A percentile compares a stretch with the other conserved stretches of the same genome.
Evolutionary conservation across 2,113 vertebrate species (phyloP).

Genomic region (Myocastor coypus): DNA sequence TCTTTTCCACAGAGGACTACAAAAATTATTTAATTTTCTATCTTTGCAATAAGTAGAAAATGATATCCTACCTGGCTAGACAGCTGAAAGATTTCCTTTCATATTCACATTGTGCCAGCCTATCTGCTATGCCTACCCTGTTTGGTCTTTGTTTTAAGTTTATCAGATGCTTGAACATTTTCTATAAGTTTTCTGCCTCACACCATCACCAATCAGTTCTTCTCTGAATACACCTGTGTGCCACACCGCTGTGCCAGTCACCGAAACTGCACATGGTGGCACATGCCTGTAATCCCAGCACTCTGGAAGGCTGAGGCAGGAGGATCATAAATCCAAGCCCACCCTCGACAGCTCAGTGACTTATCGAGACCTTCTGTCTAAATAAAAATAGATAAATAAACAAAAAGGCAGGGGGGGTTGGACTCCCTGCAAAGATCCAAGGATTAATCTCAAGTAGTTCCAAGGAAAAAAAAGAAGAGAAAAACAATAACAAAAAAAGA

Average conservation of each 20-base stretch:
- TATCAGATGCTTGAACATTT: slow-evolving; percentile 8
- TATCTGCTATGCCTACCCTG: not conserved
- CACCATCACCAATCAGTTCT: not conserved
- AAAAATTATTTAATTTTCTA: slow-evolving; percentile 30
- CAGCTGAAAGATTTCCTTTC: not conserved
- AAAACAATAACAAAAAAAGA: not conserved
- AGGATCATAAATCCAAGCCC: not conserved
- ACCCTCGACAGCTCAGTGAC: not conserved
- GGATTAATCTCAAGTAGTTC: not conserved
- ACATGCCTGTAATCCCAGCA: not conserved
- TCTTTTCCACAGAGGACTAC: not conserved
- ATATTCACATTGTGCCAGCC: slow-evolving; percentile 12
- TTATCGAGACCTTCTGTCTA: not conserved
- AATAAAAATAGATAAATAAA: not conserved
- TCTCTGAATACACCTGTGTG: not conserved
- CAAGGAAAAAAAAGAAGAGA: not conserved
- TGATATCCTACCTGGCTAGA: not conserved
- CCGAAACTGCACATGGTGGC: too few species aligned
- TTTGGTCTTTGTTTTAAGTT: not conserved
- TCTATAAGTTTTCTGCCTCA: not conserved
- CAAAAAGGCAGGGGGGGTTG: not conserved
- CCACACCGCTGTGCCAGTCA: too few species aligned
- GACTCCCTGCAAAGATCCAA: not conserved
- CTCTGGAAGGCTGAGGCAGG: not conserved
- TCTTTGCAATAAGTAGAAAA: slow-evolving; percentile 16